Evolutionary conservation across 2,888 invertebrate species (phyloP).

Genomic region (Lasioglossum villosulum): DNA sequence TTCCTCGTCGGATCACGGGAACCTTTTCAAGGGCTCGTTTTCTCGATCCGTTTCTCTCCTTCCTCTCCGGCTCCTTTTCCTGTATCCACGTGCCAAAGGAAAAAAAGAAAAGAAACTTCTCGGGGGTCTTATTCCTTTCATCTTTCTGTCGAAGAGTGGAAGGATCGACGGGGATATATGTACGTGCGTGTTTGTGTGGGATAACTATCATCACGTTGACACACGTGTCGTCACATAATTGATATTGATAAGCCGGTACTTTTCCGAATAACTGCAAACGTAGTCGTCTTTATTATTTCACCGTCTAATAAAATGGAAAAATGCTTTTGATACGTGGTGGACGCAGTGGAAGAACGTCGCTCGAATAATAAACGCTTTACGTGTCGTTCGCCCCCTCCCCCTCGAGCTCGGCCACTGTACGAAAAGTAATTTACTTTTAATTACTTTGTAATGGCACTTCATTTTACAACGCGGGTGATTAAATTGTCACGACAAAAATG

Average conservation of each 20-base stretch:
- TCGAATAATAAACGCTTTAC: slow-evolving; percentile 23
- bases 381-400: neutral
- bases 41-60: slow-evolving; percentile 52
- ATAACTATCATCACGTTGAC: slow-evolving; percentile 16
- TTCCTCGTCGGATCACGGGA: slow-evolving; percentile 54
- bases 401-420: neutral
- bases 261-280: slow-evolving; percentile 7
- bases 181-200: neutral
- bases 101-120: slow-evolving; percentile 13
- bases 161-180: neutral
- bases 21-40: slow-evolving; percentile 64
- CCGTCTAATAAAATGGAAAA: slow-evolving; percentile 23
- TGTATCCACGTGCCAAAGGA: slow-evolving; percentile 31
- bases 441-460: slow-evolving; percentile 28
- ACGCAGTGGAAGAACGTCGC: neutral
- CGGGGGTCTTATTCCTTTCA: slow-evolving; percentile 21
- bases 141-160: neutral
- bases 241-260: slow-evolving; percentile 33
- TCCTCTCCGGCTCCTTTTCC: neutral
- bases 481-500: slow-evolving; percentile 15
- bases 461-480: slow-evolving; percentile 30
- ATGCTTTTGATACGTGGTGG: slow-evolving; percentile 22
- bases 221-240: slow-evolving; percentile 31
- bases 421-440: slow-evolving; percentile 36
- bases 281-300: slow-evolving; percentile 27